phyloP scores from a whole-genome alignment of 2,797 vertebrate genomes.

The Hydrolagus colliei region DNA sequence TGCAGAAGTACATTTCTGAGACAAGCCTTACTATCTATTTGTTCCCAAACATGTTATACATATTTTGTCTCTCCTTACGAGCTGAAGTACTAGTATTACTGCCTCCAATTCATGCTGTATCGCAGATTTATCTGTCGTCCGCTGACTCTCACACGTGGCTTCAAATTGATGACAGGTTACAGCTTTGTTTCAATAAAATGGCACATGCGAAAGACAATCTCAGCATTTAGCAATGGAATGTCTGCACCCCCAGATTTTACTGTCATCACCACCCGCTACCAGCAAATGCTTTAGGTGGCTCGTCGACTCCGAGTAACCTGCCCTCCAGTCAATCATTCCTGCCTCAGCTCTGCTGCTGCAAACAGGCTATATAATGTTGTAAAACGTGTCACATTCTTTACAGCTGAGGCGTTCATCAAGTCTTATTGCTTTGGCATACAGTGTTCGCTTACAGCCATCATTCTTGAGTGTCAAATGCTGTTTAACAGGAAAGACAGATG shows the following conservation, averaged over 20 bases:
- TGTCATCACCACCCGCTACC: background rate
- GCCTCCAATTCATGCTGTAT: no score
- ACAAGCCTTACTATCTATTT: no score
- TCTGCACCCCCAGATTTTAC: background rate
- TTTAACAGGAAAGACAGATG: constrained; percentile 62
- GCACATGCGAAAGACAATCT: background rate
- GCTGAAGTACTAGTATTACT: no score
- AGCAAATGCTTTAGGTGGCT: background rate
- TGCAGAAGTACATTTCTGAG: background rate
- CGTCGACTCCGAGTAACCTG: background rate
- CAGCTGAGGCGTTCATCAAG: constrained; percentile 44
- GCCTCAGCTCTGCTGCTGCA: constrained; percentile 35
- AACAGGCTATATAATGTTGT: constrained; percentile 40
- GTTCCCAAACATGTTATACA: no score
- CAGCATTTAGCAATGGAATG: background rate
- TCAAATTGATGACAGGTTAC: background rate
- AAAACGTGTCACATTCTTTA: constrained; percentile 46
- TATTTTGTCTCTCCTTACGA: no score
- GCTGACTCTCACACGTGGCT: no score
- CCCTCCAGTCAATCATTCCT: background rate
- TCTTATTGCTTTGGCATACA: constrained; percentile 45
- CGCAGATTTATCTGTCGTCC: no score
- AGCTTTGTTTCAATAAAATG: background rate
- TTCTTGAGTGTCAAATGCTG: constrained; percentile 57
- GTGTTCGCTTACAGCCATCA: constrained; percentile 49